Evolutionary conservation across 2,888 invertebrate genomes (phyloP).

Genomic region (Agonopterix arenella): DNA sequence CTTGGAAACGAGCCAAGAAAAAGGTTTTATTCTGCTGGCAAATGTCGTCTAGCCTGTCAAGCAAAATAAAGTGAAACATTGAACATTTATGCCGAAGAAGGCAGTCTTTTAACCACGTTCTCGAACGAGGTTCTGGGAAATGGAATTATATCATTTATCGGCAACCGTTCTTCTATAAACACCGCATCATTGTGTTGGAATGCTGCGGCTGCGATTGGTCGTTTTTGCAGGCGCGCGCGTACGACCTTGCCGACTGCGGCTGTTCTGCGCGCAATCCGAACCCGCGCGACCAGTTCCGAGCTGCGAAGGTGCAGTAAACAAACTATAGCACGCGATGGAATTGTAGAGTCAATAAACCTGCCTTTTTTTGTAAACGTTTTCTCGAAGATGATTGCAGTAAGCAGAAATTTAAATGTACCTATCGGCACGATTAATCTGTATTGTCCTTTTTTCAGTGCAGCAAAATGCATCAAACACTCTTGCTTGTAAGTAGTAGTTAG

Average conservation of each 20-base stretch:
- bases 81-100: background rate
- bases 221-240: conserved; percentile 56
- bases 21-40: too few relatives aligned
- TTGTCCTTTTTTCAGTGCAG: too few relatives aligned
- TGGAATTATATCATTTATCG: conserved; percentile 6
- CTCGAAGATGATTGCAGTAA: too few relatives aligned
- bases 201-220: conserved; percentile 43
- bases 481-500: too few relatives aligned
- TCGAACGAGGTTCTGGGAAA: conserved; percentile 5
- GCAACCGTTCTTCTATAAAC: conserved; percentile 26
- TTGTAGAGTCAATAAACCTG: conserved; percentile 24
- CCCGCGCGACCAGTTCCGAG: conserved; percentile 57
- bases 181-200: conserved; percentile 44
- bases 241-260: conserved; percentile 66
- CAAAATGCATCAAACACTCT: too few relatives aligned
- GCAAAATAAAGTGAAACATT: background rate
- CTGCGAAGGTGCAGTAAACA: conserved; percentile 49
- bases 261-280: conserved; percentile 36
- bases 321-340: conserved; percentile 57
- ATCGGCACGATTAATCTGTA: too few relatives aligned
- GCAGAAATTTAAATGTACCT: too few relatives aligned
- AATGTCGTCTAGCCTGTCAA: too few relatives aligned
- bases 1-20: conserved; percentile 2
- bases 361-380: background rate
- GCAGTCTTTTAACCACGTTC: too few relatives aligned